These are phyloP conservation scores for Brachionus calyciflorus DNA, from an alignment of 1,140 invertebrate genomes.

Conservation along the genomic window DNA sequence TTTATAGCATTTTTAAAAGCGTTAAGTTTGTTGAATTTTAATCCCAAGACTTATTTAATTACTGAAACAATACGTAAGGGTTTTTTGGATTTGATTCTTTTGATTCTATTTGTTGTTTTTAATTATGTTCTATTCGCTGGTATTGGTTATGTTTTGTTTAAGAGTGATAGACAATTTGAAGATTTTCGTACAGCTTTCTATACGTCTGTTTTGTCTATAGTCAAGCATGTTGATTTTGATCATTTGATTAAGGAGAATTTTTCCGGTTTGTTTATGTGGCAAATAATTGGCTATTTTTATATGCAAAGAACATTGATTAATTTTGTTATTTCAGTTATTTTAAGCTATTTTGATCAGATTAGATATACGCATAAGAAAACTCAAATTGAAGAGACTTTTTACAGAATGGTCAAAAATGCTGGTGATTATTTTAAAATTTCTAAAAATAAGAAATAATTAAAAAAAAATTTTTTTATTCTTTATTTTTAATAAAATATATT, in stretches of 20 bases:
- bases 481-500: not conserved
- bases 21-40: not conserved
- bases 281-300: constrained; percentile 24
- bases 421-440: constrained; percentile 10
- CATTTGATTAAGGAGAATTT: not conserved
- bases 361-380: constrained; percentile 9
- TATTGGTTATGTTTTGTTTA: constrained; percentile 1
- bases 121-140: not conserved
- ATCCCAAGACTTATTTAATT: constrained; percentile 37
- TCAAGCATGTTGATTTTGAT: not conserved
- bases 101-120: constrained; percentile 1
- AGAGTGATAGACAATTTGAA: not conserved
- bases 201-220: not conserved
- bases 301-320: constrained; percentile 6
- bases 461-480: not conserved
- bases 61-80: not conserved
- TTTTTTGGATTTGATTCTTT: not conserved
- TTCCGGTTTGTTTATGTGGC: not conserved
- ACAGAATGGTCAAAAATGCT: constrained; percentile 4
- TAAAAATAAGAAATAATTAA: not conserved
- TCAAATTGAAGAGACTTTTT: constrained; percentile 27
- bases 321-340: constrained; percentile 33
- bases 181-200: not conserved
- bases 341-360: constrained; percentile 25
- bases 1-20: constrained; percentile 32